A percentile compares a stretch with the other conserved stretches of the same genome.
These are phyloP conservation scores for Aphaenogaster floridana DNA, from an alignment of 1,140 invertebrate genomes.

Conservation along the genomic window DNA sequence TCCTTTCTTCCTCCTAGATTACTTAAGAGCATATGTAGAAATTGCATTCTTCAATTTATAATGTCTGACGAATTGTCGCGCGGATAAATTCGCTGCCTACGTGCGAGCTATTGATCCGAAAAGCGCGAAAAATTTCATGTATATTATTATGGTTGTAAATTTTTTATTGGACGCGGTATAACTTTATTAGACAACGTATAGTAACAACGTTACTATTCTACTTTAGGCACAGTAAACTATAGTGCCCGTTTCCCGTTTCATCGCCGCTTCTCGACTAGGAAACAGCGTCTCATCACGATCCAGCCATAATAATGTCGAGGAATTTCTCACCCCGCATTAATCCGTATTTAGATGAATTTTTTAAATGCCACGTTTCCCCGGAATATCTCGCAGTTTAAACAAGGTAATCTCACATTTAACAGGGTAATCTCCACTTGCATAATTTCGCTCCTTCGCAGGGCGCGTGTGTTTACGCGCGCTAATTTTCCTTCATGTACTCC, in stretches of 20 bases:
- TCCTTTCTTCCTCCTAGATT: neutral
- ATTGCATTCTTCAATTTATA: neutral
- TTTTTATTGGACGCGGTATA: constrained; percentile 47
- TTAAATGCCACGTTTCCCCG: constrained; percentile 5
- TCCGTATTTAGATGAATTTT: constrained; percentile 44
- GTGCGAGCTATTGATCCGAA: constrained; percentile 11
- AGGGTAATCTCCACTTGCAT: constrained; percentile 22
- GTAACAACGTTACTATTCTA: constrained; percentile 17
- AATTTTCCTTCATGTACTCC: constrained; percentile 28
- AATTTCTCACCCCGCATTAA: constrained; percentile 41
- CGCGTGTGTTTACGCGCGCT: constrained; percentile 19
- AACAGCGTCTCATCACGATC: constrained; percentile 52
- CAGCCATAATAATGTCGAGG: constrained; percentile 44
- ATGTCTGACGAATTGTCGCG: neutral
- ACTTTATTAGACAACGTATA: constrained; percentile 35
- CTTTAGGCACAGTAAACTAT: constrained; percentile 50
- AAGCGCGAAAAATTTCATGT: constrained; percentile 20
- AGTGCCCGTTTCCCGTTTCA: constrained; percentile 44
- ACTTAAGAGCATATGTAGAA: neutral
- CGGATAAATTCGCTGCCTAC: neutral
- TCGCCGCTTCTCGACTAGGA: constrained; percentile 6
- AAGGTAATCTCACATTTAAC: constrained; percentile 28
- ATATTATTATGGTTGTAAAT: constrained; percentile 21
- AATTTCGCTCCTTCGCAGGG: neutral
- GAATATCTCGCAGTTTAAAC: constrained; percentile 38